Evolutionary conservation across 1,140 invertebrate genomes (phyloP).

Genomic region (Ceratoteleas bidentatus): DNA sequence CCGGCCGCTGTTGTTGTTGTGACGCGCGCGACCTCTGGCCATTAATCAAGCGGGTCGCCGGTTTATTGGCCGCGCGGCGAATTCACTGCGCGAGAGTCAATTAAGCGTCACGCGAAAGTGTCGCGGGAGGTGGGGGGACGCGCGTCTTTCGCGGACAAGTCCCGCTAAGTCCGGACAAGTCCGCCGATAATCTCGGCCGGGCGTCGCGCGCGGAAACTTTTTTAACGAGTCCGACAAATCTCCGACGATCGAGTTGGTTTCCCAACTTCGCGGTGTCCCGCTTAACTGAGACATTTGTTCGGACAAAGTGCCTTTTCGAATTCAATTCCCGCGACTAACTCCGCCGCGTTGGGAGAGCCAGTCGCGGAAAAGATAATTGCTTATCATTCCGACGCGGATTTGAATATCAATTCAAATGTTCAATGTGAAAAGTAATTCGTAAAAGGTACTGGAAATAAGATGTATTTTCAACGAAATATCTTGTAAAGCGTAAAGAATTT

Average conservation of each 20-base stretch:
- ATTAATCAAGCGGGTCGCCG: conserved; percentile 21
- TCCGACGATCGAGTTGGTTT: conserved; percentile 24
- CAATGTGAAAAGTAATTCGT: too few relatives aligned
- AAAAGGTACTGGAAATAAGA: too few relatives aligned
- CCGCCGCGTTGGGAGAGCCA: too few relatives aligned
- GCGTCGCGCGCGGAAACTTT: conserved; percentile 22
- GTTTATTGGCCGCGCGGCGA: conserved; percentile 4
- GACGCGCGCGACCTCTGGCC: conserved; percentile 23
- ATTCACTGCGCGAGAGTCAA: conserved; percentile 27
- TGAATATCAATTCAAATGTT: too few relatives aligned
- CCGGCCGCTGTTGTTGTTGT: neutral
- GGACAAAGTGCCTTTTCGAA: conserved; percentile 8
- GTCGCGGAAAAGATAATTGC: too few relatives aligned
- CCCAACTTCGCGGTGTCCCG: conserved; percentile 16
- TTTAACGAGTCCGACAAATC: conserved; percentile 36
- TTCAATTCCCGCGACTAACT: neutral
- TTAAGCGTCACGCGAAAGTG: conserved; percentile 39
- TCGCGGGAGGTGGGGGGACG: neutral
- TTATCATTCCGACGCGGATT: too few relatives aligned
- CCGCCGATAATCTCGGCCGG: conserved; percentile 27
- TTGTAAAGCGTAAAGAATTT: too few relatives aligned
- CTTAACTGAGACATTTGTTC: conserved; percentile 12
- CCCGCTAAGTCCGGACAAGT: conserved; percentile 6
- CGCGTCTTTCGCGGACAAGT: too few relatives aligned
- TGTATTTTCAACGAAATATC: too few relatives aligned